Base-by-base conservation (phyloP, 2,797 vertebrate species). In the Vespertilio murinus region DNA sequence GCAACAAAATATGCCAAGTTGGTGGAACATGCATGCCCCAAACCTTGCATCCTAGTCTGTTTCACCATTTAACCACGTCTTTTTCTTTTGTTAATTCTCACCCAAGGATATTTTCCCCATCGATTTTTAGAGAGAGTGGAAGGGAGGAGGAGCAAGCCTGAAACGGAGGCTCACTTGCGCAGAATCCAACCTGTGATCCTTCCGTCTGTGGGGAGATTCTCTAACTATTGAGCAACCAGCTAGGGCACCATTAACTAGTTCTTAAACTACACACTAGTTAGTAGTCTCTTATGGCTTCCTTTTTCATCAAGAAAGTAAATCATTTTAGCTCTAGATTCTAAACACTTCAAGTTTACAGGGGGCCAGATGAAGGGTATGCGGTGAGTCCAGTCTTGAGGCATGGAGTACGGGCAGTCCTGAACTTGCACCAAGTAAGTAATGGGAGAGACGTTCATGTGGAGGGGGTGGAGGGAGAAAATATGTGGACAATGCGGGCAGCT, bases 301-400 rank as follows among this genome's bases (percentile, higher is more conserved):
- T 75, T 67, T 35, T 85, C 5, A 67, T 9, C 10, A 52, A 79
- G 35, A 74, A 93, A 93, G 30, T 54, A n/a, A 88, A 77, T 49
- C 30, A 7, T 59, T 61, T 69, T 61, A 56, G 10, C 45, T 71
- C 42, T 54, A 78, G 56, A 90, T 86, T 80, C 9, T 64, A 75
- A 73, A 61, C 7, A 17, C 2, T 49, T 61, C 22, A 88, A 47
- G 14, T 61, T n/a, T 11, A 56, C 20, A 33, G n/a, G 9, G 83
- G 88, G 73, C 22, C 65, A 83, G 35, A 64, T 5, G 38, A 89
- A 88, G 28, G 71, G 38, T 7, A 16, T 3, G 17, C 70, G 67
- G 23, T 61, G n/a, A 69, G 7, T 42, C 6, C 42, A 38, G 38
- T 8, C 30, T 75, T 67, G 18, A 87, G 79, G 35, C 40, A n/a